Conservation (phyloP, 2,797 vertebrate species). For the Mastacembelus armatus region DNA sequence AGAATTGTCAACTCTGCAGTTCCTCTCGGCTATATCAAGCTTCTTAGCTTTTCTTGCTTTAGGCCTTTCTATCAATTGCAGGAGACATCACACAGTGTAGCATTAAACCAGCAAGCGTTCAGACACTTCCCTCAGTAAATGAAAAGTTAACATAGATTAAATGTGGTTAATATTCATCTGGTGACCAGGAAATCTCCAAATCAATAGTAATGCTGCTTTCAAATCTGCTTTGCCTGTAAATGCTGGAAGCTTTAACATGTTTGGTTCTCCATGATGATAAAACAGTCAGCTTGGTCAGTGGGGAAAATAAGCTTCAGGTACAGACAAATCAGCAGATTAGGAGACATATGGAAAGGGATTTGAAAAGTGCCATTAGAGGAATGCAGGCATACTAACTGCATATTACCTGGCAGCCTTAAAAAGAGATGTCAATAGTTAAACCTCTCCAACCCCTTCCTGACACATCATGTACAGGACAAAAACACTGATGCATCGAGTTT, state of each 20-base stretch:
- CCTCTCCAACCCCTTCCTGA: slow-evolving; percentile 20
- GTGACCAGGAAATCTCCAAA: neutral
- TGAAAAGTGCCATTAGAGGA: neutral
- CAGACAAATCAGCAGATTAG: no score
- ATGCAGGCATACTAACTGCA: neutral
- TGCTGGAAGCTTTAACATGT: no score
- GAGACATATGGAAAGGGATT: neutral
- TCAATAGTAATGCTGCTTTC: no score
- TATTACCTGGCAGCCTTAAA: neutral
- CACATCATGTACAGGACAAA: slow-evolving; percentile 20
- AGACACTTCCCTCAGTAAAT: neutral
- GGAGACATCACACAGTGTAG: neutral
- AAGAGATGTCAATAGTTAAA: no score
- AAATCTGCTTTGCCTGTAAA: no score
- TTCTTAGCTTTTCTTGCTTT: neutral
- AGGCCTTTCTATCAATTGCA: slow-evolving; percentile 6
- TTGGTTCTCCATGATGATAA: no score
- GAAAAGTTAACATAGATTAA: neutral
- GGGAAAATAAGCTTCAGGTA: no score
- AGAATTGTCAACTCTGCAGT: slow-evolving; percentile 10
- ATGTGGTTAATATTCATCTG: neutral
- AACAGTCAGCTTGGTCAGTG: no score
- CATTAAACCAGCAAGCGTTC: slow-evolving; percentile 3
- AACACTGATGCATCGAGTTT: slow-evolving; percentile 23
- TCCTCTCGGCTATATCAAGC: neutral